These are phyloP conservation scores for Ptyas mucosa DNA, from an alignment of 2,113 vertebrate species.

Conservation along the genomic window DNA sequence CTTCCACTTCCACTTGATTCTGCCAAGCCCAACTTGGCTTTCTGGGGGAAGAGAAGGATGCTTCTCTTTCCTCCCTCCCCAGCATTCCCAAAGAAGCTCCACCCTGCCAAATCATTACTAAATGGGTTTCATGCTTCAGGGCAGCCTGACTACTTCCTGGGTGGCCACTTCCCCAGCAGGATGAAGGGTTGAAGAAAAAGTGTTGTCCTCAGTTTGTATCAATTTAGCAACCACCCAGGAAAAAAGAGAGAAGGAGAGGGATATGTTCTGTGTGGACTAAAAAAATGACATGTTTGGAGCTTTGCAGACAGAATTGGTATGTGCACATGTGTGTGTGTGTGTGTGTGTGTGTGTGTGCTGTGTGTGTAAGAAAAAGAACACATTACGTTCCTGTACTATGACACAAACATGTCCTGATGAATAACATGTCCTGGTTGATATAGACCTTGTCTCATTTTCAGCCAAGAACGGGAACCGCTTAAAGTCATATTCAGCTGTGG, in stretches of 20 bases:
- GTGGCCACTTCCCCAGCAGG: slow-evolving; percentile 4
- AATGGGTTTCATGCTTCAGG: neutral
- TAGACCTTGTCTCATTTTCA: neutral
- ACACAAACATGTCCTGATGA: neutral
- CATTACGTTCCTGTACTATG: neutral
- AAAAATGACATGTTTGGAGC: neutral
- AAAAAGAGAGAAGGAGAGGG: too few relatives aligned
- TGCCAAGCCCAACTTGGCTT: neutral
- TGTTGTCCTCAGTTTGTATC: neutral
- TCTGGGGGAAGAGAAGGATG: neutral
- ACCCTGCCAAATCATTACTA: neutral
- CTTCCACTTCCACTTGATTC: neutral
- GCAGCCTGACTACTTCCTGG: neutral
- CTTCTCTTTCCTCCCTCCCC: neutral
- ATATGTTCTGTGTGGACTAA: neutral
- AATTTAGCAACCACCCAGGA: neutral
- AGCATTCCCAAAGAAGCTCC: neutral
- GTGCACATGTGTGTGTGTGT: neutral
- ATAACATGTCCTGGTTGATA: neutral
- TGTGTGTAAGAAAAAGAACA: neutral
- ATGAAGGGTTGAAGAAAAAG: neutral
- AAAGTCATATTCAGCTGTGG: neutral
- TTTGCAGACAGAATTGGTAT: neutral
- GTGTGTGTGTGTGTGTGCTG: neutral
- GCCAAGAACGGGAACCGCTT: neutral